Conservation (phyloP, 2,888 invertebrate species). For the Erebia epiphron region DNA sequence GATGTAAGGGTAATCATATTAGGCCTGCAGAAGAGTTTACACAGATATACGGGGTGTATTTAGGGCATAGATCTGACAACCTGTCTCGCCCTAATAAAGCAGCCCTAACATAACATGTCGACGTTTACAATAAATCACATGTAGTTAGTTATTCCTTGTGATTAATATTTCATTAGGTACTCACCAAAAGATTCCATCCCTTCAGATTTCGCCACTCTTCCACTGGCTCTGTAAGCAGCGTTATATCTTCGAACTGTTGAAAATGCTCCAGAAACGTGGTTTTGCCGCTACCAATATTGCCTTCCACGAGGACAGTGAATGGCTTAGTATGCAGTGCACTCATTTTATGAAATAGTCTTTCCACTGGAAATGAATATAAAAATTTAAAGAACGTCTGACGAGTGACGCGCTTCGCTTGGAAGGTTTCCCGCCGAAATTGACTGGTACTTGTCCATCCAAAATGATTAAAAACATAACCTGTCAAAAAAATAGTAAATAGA, state of each 20-base stretch:
- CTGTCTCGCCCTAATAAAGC: too few relatives aligned
- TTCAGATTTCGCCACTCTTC: conserved; percentile 92
- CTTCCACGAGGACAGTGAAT: conserved; percentile 93
- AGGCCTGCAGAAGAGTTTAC: too few relatives aligned
- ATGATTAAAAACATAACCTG: conserved; percentile 50
- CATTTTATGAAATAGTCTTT: conserved; percentile 56
- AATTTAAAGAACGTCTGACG: conserved; percentile 24
- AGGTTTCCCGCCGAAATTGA: conserved; percentile 44
- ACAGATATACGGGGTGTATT: too few relatives aligned
- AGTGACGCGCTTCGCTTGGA: conserved; percentile 14
- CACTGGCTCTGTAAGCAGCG: conserved; percentile 89
- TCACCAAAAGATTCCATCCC: conserved; percentile 89
- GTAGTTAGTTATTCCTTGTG: not conserved
- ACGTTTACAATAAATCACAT: not conserved
- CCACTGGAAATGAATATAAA: conserved; percentile 47
- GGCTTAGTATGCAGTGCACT: conserved; percentile 77
- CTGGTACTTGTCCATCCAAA: conserved; percentile 44
- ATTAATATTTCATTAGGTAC: conserved; percentile 30
- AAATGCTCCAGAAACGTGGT: conserved; percentile 94
- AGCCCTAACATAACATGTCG: too few relatives aligned
- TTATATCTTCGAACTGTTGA: conserved; percentile 87
- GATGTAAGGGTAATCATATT: too few relatives aligned
- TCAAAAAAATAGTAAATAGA: conserved; percentile 53
- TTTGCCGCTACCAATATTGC: conserved; percentile 95
- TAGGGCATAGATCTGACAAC: too few relatives aligned